Base-by-base conservation (phyloP, 2,888 invertebrate species). In the Melangyna quadrimaculata region DNA sequence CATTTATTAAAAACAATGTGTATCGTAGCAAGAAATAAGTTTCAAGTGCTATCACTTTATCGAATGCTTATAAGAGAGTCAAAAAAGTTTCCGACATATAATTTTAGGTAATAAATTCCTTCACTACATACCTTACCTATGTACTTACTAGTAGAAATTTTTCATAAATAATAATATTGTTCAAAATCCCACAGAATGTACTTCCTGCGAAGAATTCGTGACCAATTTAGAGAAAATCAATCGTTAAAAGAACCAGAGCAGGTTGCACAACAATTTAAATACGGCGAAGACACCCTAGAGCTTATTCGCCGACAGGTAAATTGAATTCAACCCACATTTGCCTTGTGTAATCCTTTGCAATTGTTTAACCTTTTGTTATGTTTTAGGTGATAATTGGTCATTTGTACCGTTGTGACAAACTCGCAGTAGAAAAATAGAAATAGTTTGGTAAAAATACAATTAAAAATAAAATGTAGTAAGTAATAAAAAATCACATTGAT, bases 311-410 rank as follows among this genome's bases (percentile, higher is more conserved):
- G 84, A 77, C 84, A 84, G 72, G 84, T 84, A 57, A 29, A 3
- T 1, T 0, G 0, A 14, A 40, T 61, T 17, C n/a, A 6, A 55
- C 10, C 3, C 6, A 65, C 14, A n/a, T 8, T 48, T 51, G 7
- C 63, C 45, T 24, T 14, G 10, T 14, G 10, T 22, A 45, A 77
- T 2, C 10, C 0, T 19, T 45, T 43, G 5, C n/a, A 24, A 6
- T 51, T 29, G 22, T 1, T 74, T 37, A 48, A 61, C 40, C n/a
- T 9, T 29, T 24, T 27, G 2, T 59, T 5, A 3, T 29, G 19
- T 67, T 80, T 37, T 35, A 84, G 84, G 84, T 57, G 69, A 80
- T 84, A 43, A 77, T 84, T 61, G 84, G 84, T 6, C 75, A 84
- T 69, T 45, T 84, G 51, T 84, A 80, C 27, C 53, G 61, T n/a